Evolutionary conservation across 2,113 vertebrate genomes (phyloP), one percentile per base, ranked within the genome.

Genomic region (Polypterus senegalus): DNA sequence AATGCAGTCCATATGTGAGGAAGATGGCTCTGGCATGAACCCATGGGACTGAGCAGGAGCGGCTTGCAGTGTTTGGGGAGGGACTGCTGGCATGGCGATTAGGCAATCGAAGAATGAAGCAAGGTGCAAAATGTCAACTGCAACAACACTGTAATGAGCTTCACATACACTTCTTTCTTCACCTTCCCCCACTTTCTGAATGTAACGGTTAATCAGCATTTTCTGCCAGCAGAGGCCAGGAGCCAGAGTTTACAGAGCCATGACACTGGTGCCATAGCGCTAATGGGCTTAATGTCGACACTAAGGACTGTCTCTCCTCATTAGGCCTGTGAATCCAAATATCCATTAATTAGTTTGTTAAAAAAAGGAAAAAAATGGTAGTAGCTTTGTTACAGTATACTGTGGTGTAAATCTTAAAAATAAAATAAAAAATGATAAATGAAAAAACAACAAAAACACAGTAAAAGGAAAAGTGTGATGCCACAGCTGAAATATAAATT

Each of bases 1-100:
- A 86, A 86, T 88, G 87, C 83, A 83, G 81, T 84, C 86, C 86
- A 86, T 89, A 88, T 88, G 88, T 80, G 86, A 83, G 76, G 73
- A 79, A 87, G 83, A 86, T 84, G 79, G 84, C 86, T 87, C 84
- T 86, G 81, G 83, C 87, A 86, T 82, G 85, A 80, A 75, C 82
- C 84, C 87, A 85, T 78, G 82, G 81, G 81, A 73, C 73, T 62
- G 70, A 61, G 65, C 44, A 60, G 61, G 57, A 72, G 57, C 44
- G 27, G 27, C 27, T 1, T 80, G 71, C 46, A 54, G 55, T 47
- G 61, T 68, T 60, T 63, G 60, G 61, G 55, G 54, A 70, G 72
- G 77, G 80, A 81, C 71, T 58, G 82, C 81, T 75, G 79, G 80
- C 79, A 73, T 74, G 80, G 75, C 79, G 77, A 80, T 78, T 76